phyloP scores from a whole-genome alignment of 2,797 vertebrate genomes.

The Anableps anableps region DNA sequence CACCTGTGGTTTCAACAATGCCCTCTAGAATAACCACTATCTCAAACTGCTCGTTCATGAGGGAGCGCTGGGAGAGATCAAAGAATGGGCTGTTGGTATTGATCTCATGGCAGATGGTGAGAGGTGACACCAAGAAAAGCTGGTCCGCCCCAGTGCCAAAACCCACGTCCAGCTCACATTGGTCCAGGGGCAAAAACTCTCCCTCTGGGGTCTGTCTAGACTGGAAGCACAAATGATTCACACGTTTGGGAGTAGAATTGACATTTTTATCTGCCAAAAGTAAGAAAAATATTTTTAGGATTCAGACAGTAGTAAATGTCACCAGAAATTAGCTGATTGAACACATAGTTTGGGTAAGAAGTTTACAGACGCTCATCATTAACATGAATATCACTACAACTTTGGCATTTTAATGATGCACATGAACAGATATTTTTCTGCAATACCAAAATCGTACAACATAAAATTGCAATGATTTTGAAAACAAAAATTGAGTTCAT shows the following conservation, averaged over 20 bases:
- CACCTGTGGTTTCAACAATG: constrained; percentile 92
- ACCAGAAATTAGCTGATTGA: not conserved
- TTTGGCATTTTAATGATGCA: not conserved
- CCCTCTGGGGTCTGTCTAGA: constrained; percentile 92
- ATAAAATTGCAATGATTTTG: no score
- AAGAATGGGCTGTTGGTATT: constrained; percentile 90
- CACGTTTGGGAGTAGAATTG: not conserved
- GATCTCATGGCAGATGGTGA: constrained; percentile 93
- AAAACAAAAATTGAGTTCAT: no score
- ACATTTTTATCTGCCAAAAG: not conserved
- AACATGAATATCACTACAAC: not conserved
- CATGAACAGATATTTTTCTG: no score
- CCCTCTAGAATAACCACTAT: constrained; percentile 93
- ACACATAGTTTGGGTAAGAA: not conserved
- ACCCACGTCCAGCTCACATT: constrained; percentile 91
- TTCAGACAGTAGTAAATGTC: not conserved
- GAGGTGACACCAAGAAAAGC: constrained; percentile 90
- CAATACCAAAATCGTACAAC: no score
- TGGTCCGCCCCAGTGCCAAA: constrained; percentile 92
- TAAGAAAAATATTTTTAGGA: not conserved
- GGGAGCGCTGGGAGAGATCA: constrained; percentile 87
- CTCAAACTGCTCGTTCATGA: constrained; percentile 90
- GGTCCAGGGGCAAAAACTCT: constrained; percentile 91
- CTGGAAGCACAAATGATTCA: constrained; percentile 67
- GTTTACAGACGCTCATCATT: not conserved